A percentile compares a stretch with the other conserved stretches of the same genome.
Conservation (phyloP, 2,113 vertebrate genomes). For the Thamnaconus septentrionalis region DNA sequence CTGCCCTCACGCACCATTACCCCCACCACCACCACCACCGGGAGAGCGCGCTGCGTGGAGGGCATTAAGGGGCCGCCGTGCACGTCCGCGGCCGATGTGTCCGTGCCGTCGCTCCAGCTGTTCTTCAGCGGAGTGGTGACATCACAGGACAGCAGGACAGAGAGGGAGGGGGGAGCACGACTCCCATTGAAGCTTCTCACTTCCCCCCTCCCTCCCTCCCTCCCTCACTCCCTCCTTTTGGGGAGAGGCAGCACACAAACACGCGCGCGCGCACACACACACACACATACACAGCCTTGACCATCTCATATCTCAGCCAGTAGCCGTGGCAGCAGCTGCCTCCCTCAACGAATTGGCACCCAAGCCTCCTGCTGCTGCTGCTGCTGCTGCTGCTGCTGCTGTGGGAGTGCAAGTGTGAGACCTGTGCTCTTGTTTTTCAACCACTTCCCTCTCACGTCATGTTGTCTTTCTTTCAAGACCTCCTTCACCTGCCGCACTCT, state of each 20-base stretch:
- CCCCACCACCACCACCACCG: too few relatives aligned
- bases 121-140: conserved; percentile 37
- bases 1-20: too few relatives aligned
- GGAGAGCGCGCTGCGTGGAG: not conserved
- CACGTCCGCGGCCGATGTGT: not conserved
- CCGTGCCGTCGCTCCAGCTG: conserved; percentile 50
- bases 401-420: not conserved
- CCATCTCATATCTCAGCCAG: conserved; percentile 56
- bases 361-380: not conserved
- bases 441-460: conserved; percentile 26
- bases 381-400: not conserved
- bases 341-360: conserved; percentile 49
- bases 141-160: conserved; percentile 18
- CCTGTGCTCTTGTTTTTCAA: conserved; percentile 45
- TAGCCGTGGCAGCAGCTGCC: conserved; percentile 67
- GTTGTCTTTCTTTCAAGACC: conserved; percentile 6
- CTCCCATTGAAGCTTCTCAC: conserved; percentile 39
- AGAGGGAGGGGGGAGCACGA: conserved; percentile 18
- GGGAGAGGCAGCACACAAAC: conserved; percentile 54
- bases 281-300: conserved; percentile 35
- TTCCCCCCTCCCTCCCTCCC: not conserved
- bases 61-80: not conserved
- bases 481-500: not conserved
- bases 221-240: conserved; percentile 23
- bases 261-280: too few relatives aligned